These are phyloP conservation scores for Sepiola atlantica DNA, from an alignment of 2,888 invertebrate species.

Conservation along the genomic window DNA sequence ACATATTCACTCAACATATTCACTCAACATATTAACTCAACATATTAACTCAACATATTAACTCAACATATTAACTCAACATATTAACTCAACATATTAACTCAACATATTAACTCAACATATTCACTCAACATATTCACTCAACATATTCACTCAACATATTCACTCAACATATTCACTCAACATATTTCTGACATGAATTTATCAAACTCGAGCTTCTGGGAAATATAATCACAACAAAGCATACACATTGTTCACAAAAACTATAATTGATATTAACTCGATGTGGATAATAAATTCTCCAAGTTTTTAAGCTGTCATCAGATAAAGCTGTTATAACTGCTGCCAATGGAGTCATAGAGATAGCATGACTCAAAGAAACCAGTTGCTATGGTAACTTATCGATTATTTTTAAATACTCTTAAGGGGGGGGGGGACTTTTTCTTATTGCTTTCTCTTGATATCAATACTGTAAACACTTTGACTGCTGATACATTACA, in stretches of 20 bases:
- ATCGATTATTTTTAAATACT: not conserved
- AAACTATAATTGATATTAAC: not conserved
- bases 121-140: too few relatives aligned
- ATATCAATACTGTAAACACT: not conserved
- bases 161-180: too few relatives aligned
- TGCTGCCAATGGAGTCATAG: slow-evolving; percentile 4
- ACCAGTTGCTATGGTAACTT: not conserved
- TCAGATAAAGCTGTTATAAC: not conserved
- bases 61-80: too few relatives aligned
- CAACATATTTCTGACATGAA: not conserved
- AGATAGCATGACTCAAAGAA: not conserved
- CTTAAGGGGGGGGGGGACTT: not conserved
- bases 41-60: too few relatives aligned
- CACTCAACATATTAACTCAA: too few relatives aligned
- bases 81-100: too few relatives aligned
- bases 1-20: too few relatives aligned
- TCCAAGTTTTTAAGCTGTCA: not conserved
- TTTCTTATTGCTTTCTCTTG: not conserved
- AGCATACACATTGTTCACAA: not conserved
- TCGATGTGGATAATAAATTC: not conserved
- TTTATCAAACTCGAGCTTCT: not conserved
- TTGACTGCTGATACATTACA: not conserved
- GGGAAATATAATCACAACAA: not conserved
- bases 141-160: too few relatives aligned
- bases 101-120: too few relatives aligned